Conservation (phyloP, 2,113 vertebrate genomes). For the Cephalopholis sonnerati region DNA sequence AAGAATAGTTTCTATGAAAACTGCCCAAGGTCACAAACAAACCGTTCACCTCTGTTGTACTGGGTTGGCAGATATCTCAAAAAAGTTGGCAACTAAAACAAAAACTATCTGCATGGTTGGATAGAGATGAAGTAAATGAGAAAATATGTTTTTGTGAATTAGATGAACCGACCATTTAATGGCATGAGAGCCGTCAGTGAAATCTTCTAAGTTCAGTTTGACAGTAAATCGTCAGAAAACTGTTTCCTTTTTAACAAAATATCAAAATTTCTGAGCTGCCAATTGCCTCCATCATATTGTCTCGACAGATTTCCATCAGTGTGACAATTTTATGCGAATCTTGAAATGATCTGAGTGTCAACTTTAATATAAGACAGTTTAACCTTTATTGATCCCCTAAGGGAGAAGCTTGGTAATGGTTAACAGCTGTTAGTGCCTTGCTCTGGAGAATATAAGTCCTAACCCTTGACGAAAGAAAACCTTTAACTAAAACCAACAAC, state of each 20-base stretch:
- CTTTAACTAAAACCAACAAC: conserved; percentile 14
- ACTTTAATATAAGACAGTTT: too few relatives aligned
- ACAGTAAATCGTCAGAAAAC: background rate
- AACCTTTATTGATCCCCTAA: too few relatives aligned
- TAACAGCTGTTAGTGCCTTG: background rate
- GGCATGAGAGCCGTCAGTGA: background rate
- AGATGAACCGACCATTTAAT: background rate
- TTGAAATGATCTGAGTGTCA: background rate
- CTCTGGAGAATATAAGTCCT: background rate
- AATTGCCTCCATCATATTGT: background rate
- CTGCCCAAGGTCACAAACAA: too few relatives aligned
- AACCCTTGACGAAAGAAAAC: background rate
- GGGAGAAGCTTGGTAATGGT: too few relatives aligned
- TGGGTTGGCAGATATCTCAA: too few relatives aligned
- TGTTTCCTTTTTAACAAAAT: background rate
- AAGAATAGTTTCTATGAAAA: too few relatives aligned
- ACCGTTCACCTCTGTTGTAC: too few relatives aligned
- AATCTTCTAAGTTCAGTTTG: too few relatives aligned
- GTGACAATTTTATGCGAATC: background rate
- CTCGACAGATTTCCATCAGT: background rate
- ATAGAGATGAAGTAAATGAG: too few relatives aligned
- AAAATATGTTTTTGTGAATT: too few relatives aligned
- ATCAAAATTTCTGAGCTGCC: background rate
- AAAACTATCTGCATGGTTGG: too few relatives aligned
- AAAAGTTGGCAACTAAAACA: too few relatives aligned